These are phyloP conservation scores for Meda fulgida DNA, from an alignment of 2,797 vertebrate species.

Conservation along the genomic window DNA sequence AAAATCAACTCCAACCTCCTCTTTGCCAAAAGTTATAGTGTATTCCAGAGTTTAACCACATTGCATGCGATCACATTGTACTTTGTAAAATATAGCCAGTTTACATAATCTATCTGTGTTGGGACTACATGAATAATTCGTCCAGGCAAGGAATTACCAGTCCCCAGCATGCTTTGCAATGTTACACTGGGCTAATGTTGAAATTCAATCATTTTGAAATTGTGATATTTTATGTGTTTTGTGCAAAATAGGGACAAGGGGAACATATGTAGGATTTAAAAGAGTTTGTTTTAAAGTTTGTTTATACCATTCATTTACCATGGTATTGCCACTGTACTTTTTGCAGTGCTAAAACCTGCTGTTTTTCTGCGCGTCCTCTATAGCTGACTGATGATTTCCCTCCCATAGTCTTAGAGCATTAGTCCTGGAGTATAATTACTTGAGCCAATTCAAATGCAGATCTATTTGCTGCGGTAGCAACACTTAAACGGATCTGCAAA, in stretches of 20 bases:
- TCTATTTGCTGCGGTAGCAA: background rate
- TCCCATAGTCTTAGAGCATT: background rate
- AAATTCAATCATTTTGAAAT: background rate
- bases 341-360: background rate
- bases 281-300: background rate
- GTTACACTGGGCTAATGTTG: background rate
- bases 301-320: background rate
- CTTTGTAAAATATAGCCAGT: background rate
- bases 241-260: background rate
- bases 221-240: too few species aligned
- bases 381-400: background rate
- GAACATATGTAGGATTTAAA: background rate
- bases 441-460: conserved; percentile 1
- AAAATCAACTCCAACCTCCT: background rate
- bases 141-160: background rate
- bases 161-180: background rate
- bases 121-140: background rate
- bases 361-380: background rate
- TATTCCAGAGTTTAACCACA: too few species aligned
- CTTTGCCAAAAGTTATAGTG: too few species aligned
- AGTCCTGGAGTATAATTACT: background rate
- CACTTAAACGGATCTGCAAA: background rate
- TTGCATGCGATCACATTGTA: background rate
- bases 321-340: background rate
- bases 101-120: background rate